Base-by-base conservation (phyloP, 2,113 vertebrate genomes). In the Donacobius atricapilla region DNA sequence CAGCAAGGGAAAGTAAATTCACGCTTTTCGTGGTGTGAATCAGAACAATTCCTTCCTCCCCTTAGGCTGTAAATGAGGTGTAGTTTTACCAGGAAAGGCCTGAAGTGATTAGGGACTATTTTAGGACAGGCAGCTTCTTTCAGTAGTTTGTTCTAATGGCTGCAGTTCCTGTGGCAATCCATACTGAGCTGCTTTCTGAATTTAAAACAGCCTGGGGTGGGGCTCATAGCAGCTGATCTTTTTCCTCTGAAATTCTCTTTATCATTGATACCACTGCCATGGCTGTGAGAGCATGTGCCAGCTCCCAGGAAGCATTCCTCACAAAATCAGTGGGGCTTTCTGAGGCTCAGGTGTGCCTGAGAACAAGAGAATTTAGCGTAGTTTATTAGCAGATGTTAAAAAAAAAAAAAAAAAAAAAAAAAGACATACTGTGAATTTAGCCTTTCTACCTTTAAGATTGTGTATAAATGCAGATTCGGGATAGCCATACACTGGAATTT, bases 201-300 rank as follows among this genome's bases (percentile, higher is more conserved):
- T 56, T 71, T 50, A 39, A 73, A 70, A 19, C 10, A 57, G 30
- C 30, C 21, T 13, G 31, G n/a, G 3, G 9, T 24, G 2, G 1
- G 2, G 4, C 12, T 69, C 22, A 25, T 64, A 75, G 47, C 2
- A 0, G 3, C 11, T 7, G 17, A 2, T 44, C 31, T 4, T 31
- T 69, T 58, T 35, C 42, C 51, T 71, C 33, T 37, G 44, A 30
- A 58, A 31, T 27, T 44, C 17, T 0, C 30, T 47, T 63, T 50
- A 25, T 23, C 23, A 1, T 39, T 42, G 37, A 8, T 75, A 20
- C 25, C 42, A 2, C 21, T 44, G 9, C 30, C 17, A 1, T 16
- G 22, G 11, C 40, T 56, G 31, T 44, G 44, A 39, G 44, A 40
- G 44, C 56, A 9, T 4, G 14, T 33, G 6, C 16, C 27, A 18